A percentile compares a stretch with the other conserved stretches of the same genome.
phyloP scores from a whole-genome alignment of 2,113 vertebrate species.

The Onychostruthus taczanowskii region DNA sequence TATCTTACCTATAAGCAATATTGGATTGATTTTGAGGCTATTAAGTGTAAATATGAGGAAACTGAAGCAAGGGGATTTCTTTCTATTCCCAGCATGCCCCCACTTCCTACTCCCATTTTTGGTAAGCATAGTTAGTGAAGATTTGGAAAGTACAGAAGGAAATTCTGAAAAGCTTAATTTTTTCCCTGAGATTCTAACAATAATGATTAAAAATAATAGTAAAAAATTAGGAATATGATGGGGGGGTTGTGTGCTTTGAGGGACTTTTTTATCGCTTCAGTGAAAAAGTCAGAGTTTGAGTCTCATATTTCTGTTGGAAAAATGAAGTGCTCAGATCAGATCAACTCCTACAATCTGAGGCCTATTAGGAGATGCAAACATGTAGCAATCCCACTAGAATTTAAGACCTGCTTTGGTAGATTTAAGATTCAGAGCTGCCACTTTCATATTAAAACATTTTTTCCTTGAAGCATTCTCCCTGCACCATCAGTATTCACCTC shows the following conservation, averaged over 20 bases:
- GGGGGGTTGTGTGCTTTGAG: accelerated
- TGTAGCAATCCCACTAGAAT: background rate
- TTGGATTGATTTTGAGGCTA: background rate
- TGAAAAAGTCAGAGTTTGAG: background rate
- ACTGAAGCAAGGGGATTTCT: background rate
- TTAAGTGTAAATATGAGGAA: background rate
- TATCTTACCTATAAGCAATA: background rate
- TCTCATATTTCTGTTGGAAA: background rate
- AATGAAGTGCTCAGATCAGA: background rate
- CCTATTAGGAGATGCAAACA: background rate
- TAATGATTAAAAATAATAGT: background rate
- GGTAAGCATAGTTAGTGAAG: background rate
- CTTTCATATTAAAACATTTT: background rate
- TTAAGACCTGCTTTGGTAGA: background rate
- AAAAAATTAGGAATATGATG: background rate
- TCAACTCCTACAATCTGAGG: background rate
- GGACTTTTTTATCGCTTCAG: background rate
- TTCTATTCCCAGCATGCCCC: background rate
- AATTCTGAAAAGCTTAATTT: background rate
- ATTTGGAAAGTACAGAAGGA: background rate
- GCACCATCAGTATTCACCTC: background rate
- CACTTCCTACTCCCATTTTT: background rate
- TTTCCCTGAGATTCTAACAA: background rate
- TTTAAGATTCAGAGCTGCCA: background rate
- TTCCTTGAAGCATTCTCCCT: background rate